Conservation (phyloP, 2,113 vertebrate genomes). For the Zosterops borbonicus region DNA sequence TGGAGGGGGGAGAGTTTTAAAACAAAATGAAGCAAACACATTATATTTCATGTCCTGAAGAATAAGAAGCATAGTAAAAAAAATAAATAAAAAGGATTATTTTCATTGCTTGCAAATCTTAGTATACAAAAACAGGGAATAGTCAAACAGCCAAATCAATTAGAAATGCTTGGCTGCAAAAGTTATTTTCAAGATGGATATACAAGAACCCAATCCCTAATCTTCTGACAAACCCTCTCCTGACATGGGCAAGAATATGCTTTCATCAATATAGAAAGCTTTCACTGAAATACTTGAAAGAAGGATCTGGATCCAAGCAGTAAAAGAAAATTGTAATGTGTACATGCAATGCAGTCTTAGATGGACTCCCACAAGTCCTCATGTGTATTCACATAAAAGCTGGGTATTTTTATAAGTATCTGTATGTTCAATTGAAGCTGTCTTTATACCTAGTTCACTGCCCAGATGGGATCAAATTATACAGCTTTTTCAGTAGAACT, state of each 20-base stretch:
- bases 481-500: not conserved
- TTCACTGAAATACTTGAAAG: slow-evolving; percentile 6
- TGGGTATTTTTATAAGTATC: not conserved
- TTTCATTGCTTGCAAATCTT: not conserved
- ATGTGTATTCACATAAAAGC: not conserved
- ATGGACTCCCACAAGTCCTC: not conserved
- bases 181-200: slow-evolving; percentile 27
- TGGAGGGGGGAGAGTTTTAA: not conserved
- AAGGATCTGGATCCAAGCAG: not conserved
- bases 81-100: not conserved
- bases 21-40: not conserved
- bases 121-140: slow-evolving; percentile 3
- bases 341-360: not conserved
- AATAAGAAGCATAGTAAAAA: not conserved
- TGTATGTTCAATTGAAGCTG: not conserved
- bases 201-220: slow-evolving; percentile 11
- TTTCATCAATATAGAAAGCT: slow-evolving; percentile 23
- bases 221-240: slow-evolving; percentile 26
- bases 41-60: not conserved
- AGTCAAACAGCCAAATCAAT: slow-evolving; percentile 45
- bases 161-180: slow-evolving; percentile 42
- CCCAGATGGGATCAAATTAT: not conserved
- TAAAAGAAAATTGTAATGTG: not conserved
- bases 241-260: not conserved
- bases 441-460: not conserved